Evolutionary conservation across 2,888 invertebrate genomes (phyloP).

Genomic region (Pedicia rivosa): DNA sequence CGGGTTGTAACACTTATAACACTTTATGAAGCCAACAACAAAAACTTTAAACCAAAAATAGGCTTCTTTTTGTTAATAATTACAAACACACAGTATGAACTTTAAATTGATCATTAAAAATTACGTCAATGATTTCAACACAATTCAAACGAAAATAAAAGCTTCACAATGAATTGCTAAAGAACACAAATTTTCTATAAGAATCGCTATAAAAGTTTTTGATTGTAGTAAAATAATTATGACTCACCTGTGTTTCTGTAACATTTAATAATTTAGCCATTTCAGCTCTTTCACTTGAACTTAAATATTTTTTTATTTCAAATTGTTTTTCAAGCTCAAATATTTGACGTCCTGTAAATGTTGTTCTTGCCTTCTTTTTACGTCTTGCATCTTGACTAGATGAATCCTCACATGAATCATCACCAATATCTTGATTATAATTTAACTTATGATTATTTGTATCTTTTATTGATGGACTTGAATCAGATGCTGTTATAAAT

Average conservation of each 20-base stretch:
- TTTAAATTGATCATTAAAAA: too few species aligned
- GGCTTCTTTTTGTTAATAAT: too few species aligned
- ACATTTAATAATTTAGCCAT: slow-evolving; percentile 89
- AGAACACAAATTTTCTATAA: too few species aligned
- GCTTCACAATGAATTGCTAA: too few species aligned
- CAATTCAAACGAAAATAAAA: too few species aligned
- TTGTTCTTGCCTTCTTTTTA: slow-evolving; percentile 81
- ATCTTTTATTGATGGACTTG: slow-evolving; percentile 5
- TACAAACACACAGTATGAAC: too few species aligned
- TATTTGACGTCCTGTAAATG: slow-evolving; percentile 90
- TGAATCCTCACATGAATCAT: slow-evolving; percentile 34
- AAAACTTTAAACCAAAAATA: too few species aligned
- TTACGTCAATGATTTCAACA: too few species aligned
- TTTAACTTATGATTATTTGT: slow-evolving; percentile 5
- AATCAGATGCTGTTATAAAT: not conserved
- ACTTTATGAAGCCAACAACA: too few species aligned
- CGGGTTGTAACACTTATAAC: too few species aligned
- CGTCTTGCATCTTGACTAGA: slow-evolving; percentile 40
- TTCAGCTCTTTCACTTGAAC: slow-evolving; percentile 84
- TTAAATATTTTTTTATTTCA: slow-evolving; percentile 89
- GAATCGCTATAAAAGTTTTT: too few species aligned
- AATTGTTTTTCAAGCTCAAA: slow-evolving; percentile 94
- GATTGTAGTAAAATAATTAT: too few species aligned
- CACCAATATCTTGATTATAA: slow-evolving; percentile 23
- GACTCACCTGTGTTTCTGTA: slow-evolving; percentile 85